phyloP scores from a whole-genome alignment of 2,113 vertebrate species.

The Canis aureus region DNA sequence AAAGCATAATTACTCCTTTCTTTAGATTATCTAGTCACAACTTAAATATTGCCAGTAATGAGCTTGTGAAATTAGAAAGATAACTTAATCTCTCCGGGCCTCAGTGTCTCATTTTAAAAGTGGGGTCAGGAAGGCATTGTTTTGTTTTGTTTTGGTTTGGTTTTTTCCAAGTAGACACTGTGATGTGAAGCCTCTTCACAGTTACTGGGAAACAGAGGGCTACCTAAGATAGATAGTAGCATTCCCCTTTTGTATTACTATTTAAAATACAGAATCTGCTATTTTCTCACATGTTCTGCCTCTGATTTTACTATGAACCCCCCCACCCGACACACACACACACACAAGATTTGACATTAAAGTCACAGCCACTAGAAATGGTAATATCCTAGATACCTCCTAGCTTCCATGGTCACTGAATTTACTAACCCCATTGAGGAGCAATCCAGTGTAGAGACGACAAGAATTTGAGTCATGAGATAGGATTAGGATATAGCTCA shows the following conservation, averaged over 20 bases:
- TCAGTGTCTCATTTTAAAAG: slow-evolving; percentile 16
- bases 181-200: background rate
- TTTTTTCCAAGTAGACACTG: background rate
- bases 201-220: background rate
- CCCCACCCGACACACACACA: fast-evolving
- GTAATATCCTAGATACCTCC: background rate
- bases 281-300: background rate
- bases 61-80: slow-evolving; percentile 16
- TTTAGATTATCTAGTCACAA: slow-evolving; percentile 49
- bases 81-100: background rate
- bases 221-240: background rate
- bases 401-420: slow-evolving; percentile 6
- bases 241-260: background rate
- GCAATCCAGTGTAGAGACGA: background rate
- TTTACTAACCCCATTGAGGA: background rate
- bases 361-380: background rate
- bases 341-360: background rate
- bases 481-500: background rate
- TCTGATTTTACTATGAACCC: background rate
- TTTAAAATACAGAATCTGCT: background rate
- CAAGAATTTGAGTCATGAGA: background rate
- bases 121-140: background rate
- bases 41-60: slow-evolving; percentile 52
- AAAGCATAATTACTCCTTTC: slow-evolving; percentile 44
- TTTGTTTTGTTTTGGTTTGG: too few species aligned